phyloP scores from a whole-genome alignment of 2,888 invertebrate species.

The Callyntrura guangdongensis region DNA sequence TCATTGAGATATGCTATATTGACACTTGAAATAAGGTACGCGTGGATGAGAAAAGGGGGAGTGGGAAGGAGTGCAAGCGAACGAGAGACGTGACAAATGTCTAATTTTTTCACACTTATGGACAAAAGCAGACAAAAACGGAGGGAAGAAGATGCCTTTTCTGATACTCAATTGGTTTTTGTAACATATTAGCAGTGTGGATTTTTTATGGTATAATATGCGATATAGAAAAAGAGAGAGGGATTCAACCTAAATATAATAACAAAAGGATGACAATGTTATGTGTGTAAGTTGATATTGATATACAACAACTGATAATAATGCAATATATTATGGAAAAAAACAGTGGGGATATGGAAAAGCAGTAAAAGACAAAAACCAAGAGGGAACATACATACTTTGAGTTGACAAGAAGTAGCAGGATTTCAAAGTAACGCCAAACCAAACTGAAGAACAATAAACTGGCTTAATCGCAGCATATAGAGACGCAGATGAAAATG shows the following conservation, averaged over 20 bases:
- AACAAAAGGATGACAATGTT: neutral
- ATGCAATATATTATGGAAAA: slow-evolving; percentile 36
- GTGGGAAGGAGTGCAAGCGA: slow-evolving; percentile 20
- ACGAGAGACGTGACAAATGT: slow-evolving; percentile 74
- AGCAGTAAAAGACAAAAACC: neutral
- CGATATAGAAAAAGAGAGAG: neutral
- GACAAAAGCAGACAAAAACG: slow-evolving; percentile 7
- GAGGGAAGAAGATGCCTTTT: neutral
- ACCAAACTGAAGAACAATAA: slow-evolving; percentile 14
- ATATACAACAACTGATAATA: slow-evolving; percentile 50
- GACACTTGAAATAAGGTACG: slow-evolving; percentile 73
- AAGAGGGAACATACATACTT: slow-evolving; percentile 45
- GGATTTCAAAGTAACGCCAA: neutral
- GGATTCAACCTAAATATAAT: neutral
- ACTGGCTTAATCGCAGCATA: too few relatives aligned
- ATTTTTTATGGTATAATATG: neutral
- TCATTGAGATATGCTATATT: slow-evolving; percentile 77
- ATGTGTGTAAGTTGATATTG: slow-evolving; percentile 26
- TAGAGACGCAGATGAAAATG: too few relatives aligned
- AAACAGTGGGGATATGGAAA: neutral
- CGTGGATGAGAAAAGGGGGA: slow-evolving; percentile 38
- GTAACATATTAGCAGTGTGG: slow-evolving; percentile 37
- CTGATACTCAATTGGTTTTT: slow-evolving; percentile 55
- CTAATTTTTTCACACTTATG: slow-evolving; percentile 77
- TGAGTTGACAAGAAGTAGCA: slow-evolving; percentile 1